Evolutionary conservation across 1,140 invertebrate genomes (phyloP).

Genomic region (Venturia canescens): DNA sequence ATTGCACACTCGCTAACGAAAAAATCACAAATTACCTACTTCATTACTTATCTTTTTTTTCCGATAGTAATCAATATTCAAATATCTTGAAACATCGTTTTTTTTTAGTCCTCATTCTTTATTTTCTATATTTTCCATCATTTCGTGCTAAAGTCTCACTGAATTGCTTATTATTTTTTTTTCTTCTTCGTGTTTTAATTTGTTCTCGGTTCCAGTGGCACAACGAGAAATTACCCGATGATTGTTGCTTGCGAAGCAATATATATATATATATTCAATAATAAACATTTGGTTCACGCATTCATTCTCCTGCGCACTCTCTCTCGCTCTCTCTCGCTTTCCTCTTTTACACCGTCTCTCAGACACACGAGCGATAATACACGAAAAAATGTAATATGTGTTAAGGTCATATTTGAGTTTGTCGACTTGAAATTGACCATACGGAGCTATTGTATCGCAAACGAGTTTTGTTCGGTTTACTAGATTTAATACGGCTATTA

Average conservation of each 20-base stretch:
- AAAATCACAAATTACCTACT: constrained; percentile 4
- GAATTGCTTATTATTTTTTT: not conserved
- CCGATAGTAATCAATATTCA: constrained; percentile 6
- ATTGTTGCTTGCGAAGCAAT: constrained; percentile 22
- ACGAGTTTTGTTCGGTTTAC: constrained; percentile 18
- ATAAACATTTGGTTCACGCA: constrained; percentile 7
- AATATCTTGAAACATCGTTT: not conserved
- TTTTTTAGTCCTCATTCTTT: not conserved
- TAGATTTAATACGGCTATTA: constrained; percentile 3
- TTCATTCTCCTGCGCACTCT: constrained; percentile 30
- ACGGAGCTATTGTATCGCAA: not conserved
- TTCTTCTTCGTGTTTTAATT: not conserved
- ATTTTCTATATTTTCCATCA: not conserved
- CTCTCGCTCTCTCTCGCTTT: not conserved
- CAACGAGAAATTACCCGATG: constrained; percentile 48
- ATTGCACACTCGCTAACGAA: not conserved
- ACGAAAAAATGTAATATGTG: constrained; percentile 17
- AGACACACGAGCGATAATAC: constrained; percentile 1
- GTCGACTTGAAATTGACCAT: constrained; percentile 37
- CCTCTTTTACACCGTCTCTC: not conserved
- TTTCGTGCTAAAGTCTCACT: constrained; percentile 5
- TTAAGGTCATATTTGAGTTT: constrained; percentile 40
- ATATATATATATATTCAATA: constrained; percentile 9
- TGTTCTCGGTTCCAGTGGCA: constrained; percentile 9
- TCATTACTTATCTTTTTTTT: constrained; percentile 12